phyloP scores from a whole-genome alignment of 2,888 invertebrate genomes.

The Eucriotettix oculatus region DNA sequence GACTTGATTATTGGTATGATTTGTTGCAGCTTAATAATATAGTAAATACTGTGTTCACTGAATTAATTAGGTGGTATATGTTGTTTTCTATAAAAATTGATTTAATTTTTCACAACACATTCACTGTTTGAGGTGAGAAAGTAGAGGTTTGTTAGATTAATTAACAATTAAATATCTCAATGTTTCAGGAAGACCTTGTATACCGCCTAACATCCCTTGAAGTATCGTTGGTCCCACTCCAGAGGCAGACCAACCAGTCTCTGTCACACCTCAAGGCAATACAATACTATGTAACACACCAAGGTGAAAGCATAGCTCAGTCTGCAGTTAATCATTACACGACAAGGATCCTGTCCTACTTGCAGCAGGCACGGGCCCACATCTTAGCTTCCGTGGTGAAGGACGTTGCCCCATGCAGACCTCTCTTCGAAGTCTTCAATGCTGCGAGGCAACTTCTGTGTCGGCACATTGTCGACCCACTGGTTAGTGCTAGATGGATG shows the following conservation, averaged over 20 bases:
- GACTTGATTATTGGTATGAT: too few species aligned
- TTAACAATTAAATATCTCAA: too few species aligned
- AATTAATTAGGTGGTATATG: too few species aligned
- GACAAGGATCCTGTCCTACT: constrained; percentile 42
- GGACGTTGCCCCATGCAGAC: constrained; percentile 51
- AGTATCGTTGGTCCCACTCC: constrained; percentile 51
- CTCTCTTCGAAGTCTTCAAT: constrained; percentile 51
- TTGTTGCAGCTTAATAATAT: too few species aligned
- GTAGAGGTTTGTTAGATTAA: too few species aligned
- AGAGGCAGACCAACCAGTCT: constrained; percentile 53
- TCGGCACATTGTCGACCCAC: constrained; percentile 42
- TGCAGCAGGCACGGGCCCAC: constrained; percentile 50
- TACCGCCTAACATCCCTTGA: constrained; percentile 62
- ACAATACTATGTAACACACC: constrained; percentile 57
- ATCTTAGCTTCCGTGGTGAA: constrained; percentile 42
- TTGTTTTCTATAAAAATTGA: too few species aligned
- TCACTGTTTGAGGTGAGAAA: too few species aligned
- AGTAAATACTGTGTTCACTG: too few species aligned
- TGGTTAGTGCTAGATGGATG: constrained; percentile 30
- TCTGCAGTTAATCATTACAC: constrained; percentile 40
- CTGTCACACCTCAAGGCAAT: constrained; percentile 58
- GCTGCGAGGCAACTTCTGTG: constrained; percentile 45
- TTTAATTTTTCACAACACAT: too few species aligned
- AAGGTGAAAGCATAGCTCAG: constrained; percentile 50
- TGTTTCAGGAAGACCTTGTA: constrained; percentile 44